Conservation (phyloP, 2,888 invertebrate species). For the Macrophya alboannulata region DNA sequence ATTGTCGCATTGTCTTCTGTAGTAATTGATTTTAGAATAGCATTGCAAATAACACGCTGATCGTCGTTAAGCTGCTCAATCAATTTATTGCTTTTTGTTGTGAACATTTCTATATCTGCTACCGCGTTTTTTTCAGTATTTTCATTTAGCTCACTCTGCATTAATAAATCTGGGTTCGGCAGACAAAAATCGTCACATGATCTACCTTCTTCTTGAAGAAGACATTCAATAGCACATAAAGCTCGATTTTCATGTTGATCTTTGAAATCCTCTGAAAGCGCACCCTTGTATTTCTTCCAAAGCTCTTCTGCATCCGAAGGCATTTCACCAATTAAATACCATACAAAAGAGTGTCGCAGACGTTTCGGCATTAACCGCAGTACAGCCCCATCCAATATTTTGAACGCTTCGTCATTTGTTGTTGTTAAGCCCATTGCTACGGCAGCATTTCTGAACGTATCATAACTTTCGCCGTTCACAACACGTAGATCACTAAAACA, state of each 20-base stretch:
- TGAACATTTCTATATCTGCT: neutral
- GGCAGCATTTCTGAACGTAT: slow-evolving; percentile 64
- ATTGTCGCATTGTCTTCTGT: slow-evolving; percentile 18
- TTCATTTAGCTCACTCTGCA: neutral
- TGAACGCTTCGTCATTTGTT: slow-evolving; percentile 68
- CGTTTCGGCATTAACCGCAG: slow-evolving; percentile 64
- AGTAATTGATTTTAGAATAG: slow-evolving; percentile 51
- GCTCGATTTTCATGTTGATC: slow-evolving; percentile 17
- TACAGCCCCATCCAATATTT: slow-evolving; percentile 64
- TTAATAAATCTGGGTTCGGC: neutral
- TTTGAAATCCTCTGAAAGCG: neutral
- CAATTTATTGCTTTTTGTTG: neutral
- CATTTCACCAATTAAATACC: slow-evolving; percentile 29
- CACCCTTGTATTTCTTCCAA: slow-evolving; percentile 7
- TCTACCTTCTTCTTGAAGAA: neutral
- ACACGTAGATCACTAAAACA: slow-evolving; percentile 61
- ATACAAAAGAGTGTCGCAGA: slow-evolving; percentile 63
- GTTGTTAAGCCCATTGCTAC: slow-evolving; percentile 63
- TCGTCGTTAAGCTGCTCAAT: slow-evolving; percentile 58
- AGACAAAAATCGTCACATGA: neutral
- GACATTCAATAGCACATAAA: slow-evolving; percentile 8
- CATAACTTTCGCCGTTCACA: slow-evolving; percentile 60
- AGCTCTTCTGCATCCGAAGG: neutral
- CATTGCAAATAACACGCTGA: slow-evolving; percentile 62
- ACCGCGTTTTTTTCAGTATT: neutral